These are phyloP conservation scores for Drosophila varians DNA, from an alignment of 1,140 invertebrate species.

Conservation along the genomic window DNA sequence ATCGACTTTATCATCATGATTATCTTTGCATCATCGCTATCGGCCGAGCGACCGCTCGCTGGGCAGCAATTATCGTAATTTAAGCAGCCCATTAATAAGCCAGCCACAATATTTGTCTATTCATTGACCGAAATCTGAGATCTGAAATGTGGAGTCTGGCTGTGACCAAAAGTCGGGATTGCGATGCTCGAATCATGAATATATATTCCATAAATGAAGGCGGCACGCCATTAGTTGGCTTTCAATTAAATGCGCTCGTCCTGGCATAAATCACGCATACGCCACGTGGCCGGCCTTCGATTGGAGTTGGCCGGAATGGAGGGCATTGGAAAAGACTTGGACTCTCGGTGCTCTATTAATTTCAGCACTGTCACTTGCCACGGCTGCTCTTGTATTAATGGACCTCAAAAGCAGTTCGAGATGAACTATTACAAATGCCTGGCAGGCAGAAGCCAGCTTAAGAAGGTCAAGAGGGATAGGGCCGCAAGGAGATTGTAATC, in stretches of 20 bases:
- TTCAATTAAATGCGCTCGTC: conserved; percentile 66
- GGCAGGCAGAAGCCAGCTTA: conserved; percentile 4
- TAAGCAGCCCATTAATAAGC: conserved; percentile 64
- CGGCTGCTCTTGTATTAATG: conserved; percentile 56
- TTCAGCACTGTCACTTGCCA: conserved; percentile 70
- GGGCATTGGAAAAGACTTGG: conserved; percentile 21
- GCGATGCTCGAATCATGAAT: conserved; percentile 28
- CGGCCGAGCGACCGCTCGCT: conserved; percentile 26
- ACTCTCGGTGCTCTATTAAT: conserved; percentile 70
- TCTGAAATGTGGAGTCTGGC: too few relatives aligned
- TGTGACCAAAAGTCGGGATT: conserved; percentile 34
- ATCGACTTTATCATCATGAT: conserved; percentile 20
- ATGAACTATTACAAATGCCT: conserved; percentile 51
- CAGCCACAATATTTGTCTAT: conserved; percentile 71
- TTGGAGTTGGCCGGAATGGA: background rate
- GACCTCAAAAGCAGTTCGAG: conserved; percentile 45
- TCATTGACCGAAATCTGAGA: conserved; percentile 53
- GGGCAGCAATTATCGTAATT: conserved; percentile 47
- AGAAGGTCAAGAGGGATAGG: background rate
- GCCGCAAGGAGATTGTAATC: background rate
- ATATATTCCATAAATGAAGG: conserved; percentile 18
- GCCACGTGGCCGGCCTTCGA: conserved; percentile 41
- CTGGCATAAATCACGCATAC: conserved; percentile 69
- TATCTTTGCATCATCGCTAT: background rate
- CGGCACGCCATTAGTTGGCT: conserved; percentile 43